Percentiles rank a stretch among this genome's conserved stretches.
Conservation (phyloP, 2,888 invertebrate species). For the Drosophila hamatofila region DNA sequence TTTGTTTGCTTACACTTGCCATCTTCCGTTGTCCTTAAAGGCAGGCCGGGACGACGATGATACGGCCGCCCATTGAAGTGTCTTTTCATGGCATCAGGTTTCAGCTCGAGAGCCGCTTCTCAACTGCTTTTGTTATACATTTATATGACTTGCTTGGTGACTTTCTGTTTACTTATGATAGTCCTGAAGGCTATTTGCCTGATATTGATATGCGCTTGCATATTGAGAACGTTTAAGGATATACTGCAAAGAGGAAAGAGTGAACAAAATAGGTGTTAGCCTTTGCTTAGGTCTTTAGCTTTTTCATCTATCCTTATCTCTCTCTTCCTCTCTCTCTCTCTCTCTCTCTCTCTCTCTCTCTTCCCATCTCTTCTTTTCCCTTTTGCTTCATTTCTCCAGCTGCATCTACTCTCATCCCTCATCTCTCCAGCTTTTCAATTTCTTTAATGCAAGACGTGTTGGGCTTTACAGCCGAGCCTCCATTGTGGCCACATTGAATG, state of each 20-base stretch:
- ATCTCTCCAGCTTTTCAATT: conserved; percentile 41
- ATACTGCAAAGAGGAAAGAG: not conserved
- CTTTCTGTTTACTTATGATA: not conserved
- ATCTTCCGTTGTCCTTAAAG: conserved; percentile 13
- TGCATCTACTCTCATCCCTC: conserved; percentile 12
- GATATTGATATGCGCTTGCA: not conserved
- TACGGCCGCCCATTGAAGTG: not conserved
- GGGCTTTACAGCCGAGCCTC: conserved; percentile 4
- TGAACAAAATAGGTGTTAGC: not conserved
- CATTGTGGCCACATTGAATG: conserved; percentile 69
- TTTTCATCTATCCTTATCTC: not conserved
- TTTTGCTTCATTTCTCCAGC: conserved; percentile 23
- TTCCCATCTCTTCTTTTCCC: not conserved
- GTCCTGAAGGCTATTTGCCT: no score
- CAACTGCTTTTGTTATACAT: not conserved
- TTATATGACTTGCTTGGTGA: not conserved
- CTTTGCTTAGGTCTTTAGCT: not conserved
- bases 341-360: not conserved
- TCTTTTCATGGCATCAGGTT: not conserved
- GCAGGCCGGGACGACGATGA: not conserved
- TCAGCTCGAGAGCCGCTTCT: not conserved
- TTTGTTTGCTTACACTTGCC: conserved; percentile 48
- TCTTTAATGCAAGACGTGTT: conserved; percentile 59
- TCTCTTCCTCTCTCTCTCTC: not conserved
- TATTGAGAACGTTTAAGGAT: not conserved